These are phyloP conservation scores for Muscina levida DNA, from an alignment of 2,888 invertebrate species.

Conservation along the genomic window DNA sequence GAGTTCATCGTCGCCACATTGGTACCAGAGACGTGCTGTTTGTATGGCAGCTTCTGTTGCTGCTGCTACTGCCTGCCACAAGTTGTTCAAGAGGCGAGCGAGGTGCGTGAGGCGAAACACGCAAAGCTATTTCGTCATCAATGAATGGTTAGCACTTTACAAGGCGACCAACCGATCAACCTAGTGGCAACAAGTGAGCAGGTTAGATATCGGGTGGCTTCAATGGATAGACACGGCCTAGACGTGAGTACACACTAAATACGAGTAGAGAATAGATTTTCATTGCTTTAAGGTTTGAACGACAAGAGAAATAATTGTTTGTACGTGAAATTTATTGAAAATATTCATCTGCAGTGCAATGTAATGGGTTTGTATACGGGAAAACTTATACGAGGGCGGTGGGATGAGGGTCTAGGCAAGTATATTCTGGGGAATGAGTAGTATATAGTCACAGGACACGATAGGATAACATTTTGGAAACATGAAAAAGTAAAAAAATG, in stretches of 20 bases:
- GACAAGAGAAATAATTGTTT: constrained; percentile 53
- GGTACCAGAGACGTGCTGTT: not conserved
- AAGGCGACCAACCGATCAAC: not conserved
- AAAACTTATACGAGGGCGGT: not conserved
- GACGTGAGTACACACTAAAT: not conserved
- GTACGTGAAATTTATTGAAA: constrained; percentile 60
- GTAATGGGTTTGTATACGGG: not conserved
- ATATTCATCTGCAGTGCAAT: constrained; percentile 18
- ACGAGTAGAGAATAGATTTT: constrained; percentile 28
- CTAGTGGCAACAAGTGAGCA: not conserved
- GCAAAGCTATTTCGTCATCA: constrained; percentile 6
- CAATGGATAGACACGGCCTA: constrained; percentile 13
- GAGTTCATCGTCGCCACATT: not conserved
- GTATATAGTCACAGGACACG: too few relatives aligned
- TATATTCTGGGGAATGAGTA: too few relatives aligned
- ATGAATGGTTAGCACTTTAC: constrained; percentile 4
- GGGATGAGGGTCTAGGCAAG: too few relatives aligned
- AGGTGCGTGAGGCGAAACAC: not conserved
- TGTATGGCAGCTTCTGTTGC: not conserved
- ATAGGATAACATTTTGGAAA: too few relatives aligned
- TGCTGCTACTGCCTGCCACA: not conserved
- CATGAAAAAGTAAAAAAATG: too few relatives aligned
- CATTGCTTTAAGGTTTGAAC: constrained; percentile 32
- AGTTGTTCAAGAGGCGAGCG: not conserved
- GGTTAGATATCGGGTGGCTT: not conserved